These are phyloP conservation scores for Buphagus erythrorhynchus DNA, from an alignment of 2,797 vertebrate species.

Conservation along the genomic window DNA sequence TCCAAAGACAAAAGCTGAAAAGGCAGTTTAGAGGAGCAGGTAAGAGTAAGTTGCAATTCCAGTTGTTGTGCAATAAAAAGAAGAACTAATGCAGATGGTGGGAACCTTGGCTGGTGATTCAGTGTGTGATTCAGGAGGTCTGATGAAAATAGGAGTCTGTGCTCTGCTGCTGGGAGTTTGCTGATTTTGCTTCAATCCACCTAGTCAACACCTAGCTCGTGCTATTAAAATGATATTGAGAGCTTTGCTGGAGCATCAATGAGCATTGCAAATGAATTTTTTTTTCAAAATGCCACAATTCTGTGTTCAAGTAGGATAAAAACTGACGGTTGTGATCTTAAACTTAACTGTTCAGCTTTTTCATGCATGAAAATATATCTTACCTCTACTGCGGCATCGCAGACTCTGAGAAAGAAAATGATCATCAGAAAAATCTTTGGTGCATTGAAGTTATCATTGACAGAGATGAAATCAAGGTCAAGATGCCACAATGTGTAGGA, in stretches of 20 bases:
- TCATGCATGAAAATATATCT: not conserved
- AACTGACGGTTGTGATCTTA: not conserved
- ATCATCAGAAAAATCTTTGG: conserved; percentile 30
- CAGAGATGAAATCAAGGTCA: conserved; percentile 61
- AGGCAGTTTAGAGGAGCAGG: not conserved
- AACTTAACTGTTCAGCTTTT: not conserved
- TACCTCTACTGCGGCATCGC: not conserved
- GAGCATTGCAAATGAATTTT: not conserved
- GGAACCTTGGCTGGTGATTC: not conserved
- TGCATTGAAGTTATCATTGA: conserved; percentile 38
- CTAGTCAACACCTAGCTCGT: not conserved
- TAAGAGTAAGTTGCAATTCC: not conserved
- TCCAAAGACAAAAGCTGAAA: not conserved
- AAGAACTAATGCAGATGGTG: not conserved
- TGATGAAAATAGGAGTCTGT: not conserved
- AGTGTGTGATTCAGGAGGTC: not conserved
- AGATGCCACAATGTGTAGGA: conserved; percentile 32
- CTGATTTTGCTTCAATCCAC: not conserved
- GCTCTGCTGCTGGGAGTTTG: not conserved
- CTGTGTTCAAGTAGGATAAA: not conserved
- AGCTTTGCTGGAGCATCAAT: not conserved
- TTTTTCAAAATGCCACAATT: not conserved
- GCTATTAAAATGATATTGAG: not conserved
- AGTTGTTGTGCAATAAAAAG: not conserved
- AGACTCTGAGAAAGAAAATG: not conserved